These are phyloP conservation scores for Cacatua alba DNA, from an alignment of 2,113 vertebrate genomes.

Conservation along the genomic window DNA sequence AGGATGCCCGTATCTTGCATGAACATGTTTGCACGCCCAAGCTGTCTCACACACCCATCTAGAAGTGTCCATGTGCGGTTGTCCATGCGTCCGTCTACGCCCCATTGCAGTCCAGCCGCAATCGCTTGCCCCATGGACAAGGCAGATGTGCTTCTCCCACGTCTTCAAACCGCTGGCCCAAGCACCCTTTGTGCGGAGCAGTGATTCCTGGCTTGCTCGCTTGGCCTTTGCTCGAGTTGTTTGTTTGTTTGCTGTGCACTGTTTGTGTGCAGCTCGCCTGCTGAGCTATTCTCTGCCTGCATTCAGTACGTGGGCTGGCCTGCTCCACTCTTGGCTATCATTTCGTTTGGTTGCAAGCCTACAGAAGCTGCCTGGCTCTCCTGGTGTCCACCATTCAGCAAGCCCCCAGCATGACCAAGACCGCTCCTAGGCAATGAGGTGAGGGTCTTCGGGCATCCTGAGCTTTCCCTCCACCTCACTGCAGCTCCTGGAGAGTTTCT, in stretches of 20 bases:
- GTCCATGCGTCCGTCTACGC: neutral
- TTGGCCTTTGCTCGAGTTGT: neutral
- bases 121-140: neutral
- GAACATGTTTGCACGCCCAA: neutral
- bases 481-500: neutral
- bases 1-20: rapidly evolving
- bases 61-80: rapidly evolving
- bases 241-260: slow-evolving; percentile 1
- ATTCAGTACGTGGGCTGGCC: neutral
- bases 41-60: neutral
- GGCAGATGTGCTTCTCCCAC: neutral
- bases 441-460: neutral
- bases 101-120: neutral
- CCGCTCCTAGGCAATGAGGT: neutral
- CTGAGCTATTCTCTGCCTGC: slow-evolving; percentile 57
- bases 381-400: neutral
- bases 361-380: neutral
- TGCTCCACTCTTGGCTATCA: neutral
- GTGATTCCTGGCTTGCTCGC: neutral
- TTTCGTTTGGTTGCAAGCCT: neutral
- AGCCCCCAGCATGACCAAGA: rapidly evolving
- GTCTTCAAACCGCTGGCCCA: neutral
- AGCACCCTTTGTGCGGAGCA: rapidly evolving
- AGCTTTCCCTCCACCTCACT: neutral
- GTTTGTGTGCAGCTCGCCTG: slow-evolving; percentile 49